Evolutionary conservation across 2,888 invertebrate genomes (phyloP), one percentile per base, ranked within the genome.

Genomic region (Phortica okadai): DNA sequence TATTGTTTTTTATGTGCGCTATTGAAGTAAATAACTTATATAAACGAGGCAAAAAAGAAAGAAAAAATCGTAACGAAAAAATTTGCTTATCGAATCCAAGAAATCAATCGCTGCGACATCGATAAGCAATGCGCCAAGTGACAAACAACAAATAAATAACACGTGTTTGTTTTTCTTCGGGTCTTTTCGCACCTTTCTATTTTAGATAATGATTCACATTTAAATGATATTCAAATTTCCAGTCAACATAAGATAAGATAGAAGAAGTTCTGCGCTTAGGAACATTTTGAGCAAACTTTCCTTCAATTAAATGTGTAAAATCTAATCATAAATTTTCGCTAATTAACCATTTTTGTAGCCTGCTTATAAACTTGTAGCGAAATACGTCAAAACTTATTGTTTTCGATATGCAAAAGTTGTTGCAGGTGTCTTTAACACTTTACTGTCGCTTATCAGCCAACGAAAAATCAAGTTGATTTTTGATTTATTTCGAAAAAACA

Each of bases 51-150:
- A 21, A 21, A 21, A 21, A 21, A 10, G 58, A 58, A 6, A 58
- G n/a, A 6, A 58, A 58, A 58, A 21, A 21, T 21, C 21, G 21
- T 21, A 21, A 21, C 21, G 21, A 50, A 0, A 50, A 64, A 64
- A 64, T 64, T 64, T 64, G 64, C 41, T 64, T 64, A 64, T 64
- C 64, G 14, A 64, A 64, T 33, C 64, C 33, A 64, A 64, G 64
- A 64, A 64, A 64, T 64, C 64, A 33, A 64, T 25, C 33, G 10
- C 16, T 1, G 21, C 25, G 25, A 21, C 11, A 10, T 1, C 41
- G 14, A 64, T 33, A 25, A 41, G 62, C 62, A 21, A 62, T 6
- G 14, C 50, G 14, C 8, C 50, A 50, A 50, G 14, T 50, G 33
- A 50, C 50, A 50, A 50, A 50, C 8, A 50, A 8, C 50, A 50